phyloP scores from a whole-genome alignment of 1,140 invertebrate genomes.

The Apis laboriosa region DNA sequence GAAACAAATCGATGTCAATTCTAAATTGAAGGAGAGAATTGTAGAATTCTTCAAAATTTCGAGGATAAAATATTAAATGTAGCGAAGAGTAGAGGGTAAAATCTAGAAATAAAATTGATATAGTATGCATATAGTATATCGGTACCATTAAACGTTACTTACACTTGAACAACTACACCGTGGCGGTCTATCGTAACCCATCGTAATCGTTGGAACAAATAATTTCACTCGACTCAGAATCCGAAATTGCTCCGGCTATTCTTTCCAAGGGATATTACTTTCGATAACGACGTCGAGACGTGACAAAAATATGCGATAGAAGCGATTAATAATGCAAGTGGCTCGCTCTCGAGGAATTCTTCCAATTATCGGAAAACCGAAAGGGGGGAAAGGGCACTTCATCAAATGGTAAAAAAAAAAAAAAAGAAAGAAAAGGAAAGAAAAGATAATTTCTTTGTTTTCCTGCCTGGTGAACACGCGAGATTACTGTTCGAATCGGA shows the following conservation, averaged over 20 bases:
- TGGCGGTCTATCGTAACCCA: too few relatives aligned
- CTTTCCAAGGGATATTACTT: not conserved
- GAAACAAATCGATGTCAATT: too few relatives aligned
- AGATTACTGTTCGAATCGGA: conserved; percentile 36
- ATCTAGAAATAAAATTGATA: not conserved
- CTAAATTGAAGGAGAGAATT: too few relatives aligned
- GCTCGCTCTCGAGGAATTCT: conserved; percentile 42
- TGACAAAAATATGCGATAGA: conserved; percentile 49
- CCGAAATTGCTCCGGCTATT: not conserved
- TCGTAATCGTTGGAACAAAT: not conserved
- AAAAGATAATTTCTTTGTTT: conserved; percentile 10
- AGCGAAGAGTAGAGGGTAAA: too few relatives aligned
- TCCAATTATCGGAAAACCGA: conserved; percentile 56
- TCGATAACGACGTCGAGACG: conserved; percentile 23
- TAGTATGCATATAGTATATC: too few relatives aligned
- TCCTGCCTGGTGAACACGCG: conserved; percentile 37
- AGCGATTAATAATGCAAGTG: conserved; percentile 51
- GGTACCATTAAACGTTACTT: too few relatives aligned
- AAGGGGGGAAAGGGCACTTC: conserved; percentile 14
- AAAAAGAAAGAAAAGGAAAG: not conserved
- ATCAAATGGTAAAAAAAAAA: conserved; percentile 38
- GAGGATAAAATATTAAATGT: too few relatives aligned
- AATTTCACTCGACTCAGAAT: not conserved
- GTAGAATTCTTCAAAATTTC: too few relatives aligned
- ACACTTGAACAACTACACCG: too few relatives aligned